Conservation (phyloP, 2,888 invertebrate species). For the Endotricha flammealis region DNA sequence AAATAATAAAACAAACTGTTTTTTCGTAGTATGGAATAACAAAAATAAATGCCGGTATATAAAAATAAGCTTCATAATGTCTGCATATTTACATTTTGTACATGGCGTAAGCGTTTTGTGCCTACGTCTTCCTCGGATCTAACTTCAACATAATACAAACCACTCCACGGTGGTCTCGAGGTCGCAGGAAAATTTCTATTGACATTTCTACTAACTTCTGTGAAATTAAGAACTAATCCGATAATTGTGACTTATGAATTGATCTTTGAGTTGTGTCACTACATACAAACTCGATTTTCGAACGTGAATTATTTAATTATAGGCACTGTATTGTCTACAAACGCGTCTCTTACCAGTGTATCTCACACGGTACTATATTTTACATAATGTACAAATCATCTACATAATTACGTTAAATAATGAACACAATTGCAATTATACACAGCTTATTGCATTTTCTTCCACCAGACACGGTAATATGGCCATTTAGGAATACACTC, state of each 20-base stretch:
- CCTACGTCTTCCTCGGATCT: conserved; percentile 17
- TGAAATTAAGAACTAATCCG: conserved; percentile 3
- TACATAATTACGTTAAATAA: conserved; percentile 51
- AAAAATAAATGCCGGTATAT: conserved; percentile 42
- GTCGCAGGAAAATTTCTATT: conserved; percentile 16
- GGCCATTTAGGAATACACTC: conserved; percentile 14
- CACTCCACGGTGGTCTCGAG: not conserved
- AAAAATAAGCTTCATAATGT: conserved; percentile 35
- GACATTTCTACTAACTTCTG: not conserved
- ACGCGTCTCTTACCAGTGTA: conserved; percentile 15
- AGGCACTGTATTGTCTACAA: conserved; percentile 30
- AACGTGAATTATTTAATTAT: no score
- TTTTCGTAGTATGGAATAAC: conserved; percentile 31
- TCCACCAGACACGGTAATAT: conserved; percentile 15
- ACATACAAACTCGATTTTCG: no score
- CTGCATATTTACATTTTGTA: conserved; percentile 56
- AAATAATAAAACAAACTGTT: conserved; percentile 37
- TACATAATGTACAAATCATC: conserved; percentile 57
- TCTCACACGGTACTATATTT: conserved; percentile 20
- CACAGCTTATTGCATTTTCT: conserved; percentile 43
- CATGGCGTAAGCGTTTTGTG: conserved; percentile 25
- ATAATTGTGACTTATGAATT: conserved; percentile 21
- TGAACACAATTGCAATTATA: conserved; percentile 61
- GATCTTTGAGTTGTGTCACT: no score
- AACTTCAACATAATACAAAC: not conserved